Evolutionary conservation across 2,888 invertebrate genomes (phyloP).

Genomic region (Petrophora chlorosata): DNA sequence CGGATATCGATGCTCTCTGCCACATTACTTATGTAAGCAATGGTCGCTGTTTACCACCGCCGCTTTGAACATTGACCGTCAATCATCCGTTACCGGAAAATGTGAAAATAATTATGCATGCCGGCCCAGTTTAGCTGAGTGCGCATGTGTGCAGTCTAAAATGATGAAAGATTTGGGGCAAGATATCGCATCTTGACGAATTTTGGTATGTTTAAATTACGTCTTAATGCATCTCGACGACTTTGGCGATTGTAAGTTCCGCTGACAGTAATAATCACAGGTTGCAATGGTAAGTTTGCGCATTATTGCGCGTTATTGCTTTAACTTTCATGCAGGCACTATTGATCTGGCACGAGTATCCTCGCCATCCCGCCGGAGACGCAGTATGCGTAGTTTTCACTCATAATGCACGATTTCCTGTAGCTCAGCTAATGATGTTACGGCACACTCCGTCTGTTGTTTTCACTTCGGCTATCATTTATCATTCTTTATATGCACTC

Average conservation of each 20-base stretch:
- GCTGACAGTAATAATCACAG: neutral
- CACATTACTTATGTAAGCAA: slow-evolving; percentile 16
- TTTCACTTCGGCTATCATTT: slow-evolving; percentile 48
- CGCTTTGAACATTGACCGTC: slow-evolving; percentile 15
- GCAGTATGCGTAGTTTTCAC: slow-evolving; percentile 55
- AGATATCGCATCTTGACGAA: neutral
- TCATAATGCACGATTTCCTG: slow-evolving; percentile 58
- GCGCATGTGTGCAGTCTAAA: neutral
- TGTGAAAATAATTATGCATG: slow-evolving; percentile 6
- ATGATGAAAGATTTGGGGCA: neutral
- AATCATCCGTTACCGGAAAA: slow-evolving; percentile 16
- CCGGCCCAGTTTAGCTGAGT: slow-evolving; percentile 5
- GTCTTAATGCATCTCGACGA: too few relatives aligned
- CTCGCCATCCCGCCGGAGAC: slow-evolving; percentile 46
- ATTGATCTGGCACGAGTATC: slow-evolving; percentile 32
- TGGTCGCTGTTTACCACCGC: slow-evolving; percentile 4
- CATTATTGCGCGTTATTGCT: too few relatives aligned
- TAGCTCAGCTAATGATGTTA: slow-evolving; percentile 51
- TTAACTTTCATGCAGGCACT: too few relatives aligned
- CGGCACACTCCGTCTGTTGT: slow-evolving; percentile 42
- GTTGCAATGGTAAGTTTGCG: too few relatives aligned
- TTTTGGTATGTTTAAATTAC: too few relatives aligned
- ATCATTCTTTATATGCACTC: slow-evolving; percentile 39
- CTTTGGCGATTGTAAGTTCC: neutral
- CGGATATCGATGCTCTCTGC: slow-evolving; percentile 14